Percentiles rank a stretch among this genome's conserved stretches.
Evolutionary conservation across 2,113 vertebrate species (phyloP).

Genomic region (Passer domesticus): DNA sequence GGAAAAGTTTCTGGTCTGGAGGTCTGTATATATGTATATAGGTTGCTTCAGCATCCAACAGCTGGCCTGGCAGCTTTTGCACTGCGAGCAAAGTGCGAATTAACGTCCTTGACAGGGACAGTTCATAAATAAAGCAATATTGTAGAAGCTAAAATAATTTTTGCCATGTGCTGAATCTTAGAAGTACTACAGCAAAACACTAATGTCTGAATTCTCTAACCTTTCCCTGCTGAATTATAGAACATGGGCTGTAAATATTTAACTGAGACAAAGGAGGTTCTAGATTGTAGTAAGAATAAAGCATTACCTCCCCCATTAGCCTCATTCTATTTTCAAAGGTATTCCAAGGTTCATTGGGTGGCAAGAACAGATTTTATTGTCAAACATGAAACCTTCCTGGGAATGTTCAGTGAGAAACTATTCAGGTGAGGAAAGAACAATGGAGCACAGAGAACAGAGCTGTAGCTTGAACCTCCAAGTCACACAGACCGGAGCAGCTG

Average conservation of each 20-base stretch:
- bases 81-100: not conserved
- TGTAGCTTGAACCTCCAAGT: not conserved
- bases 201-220: not conserved
- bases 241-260: not conserved
- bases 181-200: not conserved
- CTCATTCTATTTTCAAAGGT: not conserved
- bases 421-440: not conserved
- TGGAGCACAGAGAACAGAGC: not conserved
- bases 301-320: not conserved
- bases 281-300: not conserved
- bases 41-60: not conserved
- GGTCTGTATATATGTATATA: not conserved
- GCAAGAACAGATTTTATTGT: not conserved
- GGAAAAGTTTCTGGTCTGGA: not conserved
- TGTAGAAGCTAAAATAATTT: not conserved
- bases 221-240: not conserved
- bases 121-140: not conserved
- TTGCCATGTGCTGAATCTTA: not conserved
- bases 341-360: not conserved
- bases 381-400: not conserved
- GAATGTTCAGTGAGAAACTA: not conserved
- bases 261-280: not conserved
- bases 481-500: not conserved
- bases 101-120: not conserved
- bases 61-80: not conserved